These are phyloP conservation scores for Sebastes wilsoni DNA, from an alignment of 2,797 vertebrate genomes.

Conservation along the genomic window DNA sequence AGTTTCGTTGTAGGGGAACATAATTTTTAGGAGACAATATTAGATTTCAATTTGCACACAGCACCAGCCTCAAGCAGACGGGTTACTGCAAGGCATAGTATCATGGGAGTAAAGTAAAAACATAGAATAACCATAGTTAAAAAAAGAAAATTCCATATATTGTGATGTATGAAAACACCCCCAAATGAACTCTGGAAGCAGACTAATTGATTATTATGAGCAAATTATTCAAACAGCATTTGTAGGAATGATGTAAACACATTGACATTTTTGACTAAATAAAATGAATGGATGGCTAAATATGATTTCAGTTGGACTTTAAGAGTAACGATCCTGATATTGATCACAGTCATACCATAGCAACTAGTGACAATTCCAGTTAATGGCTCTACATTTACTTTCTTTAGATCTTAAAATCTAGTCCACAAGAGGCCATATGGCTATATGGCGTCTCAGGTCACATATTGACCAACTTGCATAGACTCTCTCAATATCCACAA, in stretches of 20 bases:
- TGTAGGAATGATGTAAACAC: neutral
- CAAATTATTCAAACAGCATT: neutral
- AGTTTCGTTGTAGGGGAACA: too few relatives aligned
- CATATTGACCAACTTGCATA: neutral
- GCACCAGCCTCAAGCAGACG: neutral
- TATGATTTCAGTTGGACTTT: neutral
- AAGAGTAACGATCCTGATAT: neutral
- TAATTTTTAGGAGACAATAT: too few relatives aligned
- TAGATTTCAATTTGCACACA: neutral
- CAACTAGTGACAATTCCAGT: neutral
- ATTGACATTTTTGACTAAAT: neutral
- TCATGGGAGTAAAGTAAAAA: neutral
- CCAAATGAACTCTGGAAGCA: neutral
- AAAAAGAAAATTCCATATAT: neutral
- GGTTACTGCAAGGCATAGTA: neutral
- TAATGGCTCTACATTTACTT: neutral
- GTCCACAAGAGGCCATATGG: neutral
- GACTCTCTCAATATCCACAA: neutral
- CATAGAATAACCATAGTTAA: neutral
- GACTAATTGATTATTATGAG: neutral
- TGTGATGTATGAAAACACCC: neutral
- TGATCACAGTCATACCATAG: neutral
- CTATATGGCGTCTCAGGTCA: neutral
- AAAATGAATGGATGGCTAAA: accelerated
- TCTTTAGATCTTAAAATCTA: neutral